Evolutionary conservation across 2,113 vertebrate genomes (phyloP).

Genomic region (Nansenia antarctica): DNA sequence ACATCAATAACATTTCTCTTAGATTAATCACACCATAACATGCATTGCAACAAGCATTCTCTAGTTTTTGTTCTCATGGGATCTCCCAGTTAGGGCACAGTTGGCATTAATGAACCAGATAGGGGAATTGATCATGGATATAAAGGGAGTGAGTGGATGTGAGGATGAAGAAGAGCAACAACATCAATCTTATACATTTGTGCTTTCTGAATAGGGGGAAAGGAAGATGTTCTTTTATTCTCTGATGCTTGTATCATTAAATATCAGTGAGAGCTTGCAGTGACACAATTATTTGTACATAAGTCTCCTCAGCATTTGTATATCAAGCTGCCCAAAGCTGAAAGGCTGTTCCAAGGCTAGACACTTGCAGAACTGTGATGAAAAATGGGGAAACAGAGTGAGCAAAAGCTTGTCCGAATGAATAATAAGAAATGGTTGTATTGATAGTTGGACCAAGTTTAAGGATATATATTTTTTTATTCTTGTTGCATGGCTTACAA

Average conservation of each 20-base stretch:
- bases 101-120: not conserved
- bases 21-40: too few relatives aligned
- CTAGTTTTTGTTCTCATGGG: too few relatives aligned
- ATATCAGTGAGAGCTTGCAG: conserved; percentile 78
- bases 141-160: not conserved
- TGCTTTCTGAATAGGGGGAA: not conserved
- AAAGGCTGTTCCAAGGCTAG: conserved; percentile 79
- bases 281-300: conserved; percentile 86
- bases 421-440: too few relatives aligned
- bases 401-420: too few relatives aligned
- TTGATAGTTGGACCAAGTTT: too few relatives aligned
- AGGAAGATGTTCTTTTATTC: not conserved
- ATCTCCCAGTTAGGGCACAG: not conserved
- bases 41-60: too few relatives aligned
- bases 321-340: conserved; percentile 81
- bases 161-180: not conserved
- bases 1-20: too few relatives aligned
- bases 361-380: conserved; percentile 79
- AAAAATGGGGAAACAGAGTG: conserved; percentile 5
- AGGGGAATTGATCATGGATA: not conserved
- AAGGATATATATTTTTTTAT: too few relatives aligned
- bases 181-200: not conserved
- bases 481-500: too few relatives aligned
- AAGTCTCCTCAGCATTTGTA: conserved; percentile 81
- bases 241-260: not conserved